These are phyloP conservation scores for Cairina moschata DNA, from an alignment of 2,113 vertebrate species.

Conservation along the genomic window DNA sequence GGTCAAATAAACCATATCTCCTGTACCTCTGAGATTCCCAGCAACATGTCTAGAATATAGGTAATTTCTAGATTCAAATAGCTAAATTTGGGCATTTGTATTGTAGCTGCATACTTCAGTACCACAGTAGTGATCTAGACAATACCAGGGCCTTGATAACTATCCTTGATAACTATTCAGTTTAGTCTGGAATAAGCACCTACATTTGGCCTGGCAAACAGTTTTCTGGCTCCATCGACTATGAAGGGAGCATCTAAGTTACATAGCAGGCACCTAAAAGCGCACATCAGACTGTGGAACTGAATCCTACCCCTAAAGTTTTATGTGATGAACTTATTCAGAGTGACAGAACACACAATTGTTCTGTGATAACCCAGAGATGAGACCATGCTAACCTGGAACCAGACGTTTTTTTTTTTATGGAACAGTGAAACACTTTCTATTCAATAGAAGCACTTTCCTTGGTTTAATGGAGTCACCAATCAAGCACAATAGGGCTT, in stretches of 20 bases:
- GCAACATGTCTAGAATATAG: not conserved
- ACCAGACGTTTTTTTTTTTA: not conserved
- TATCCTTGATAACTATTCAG: not conserved
- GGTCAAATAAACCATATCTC: not conserved
- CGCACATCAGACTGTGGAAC: not conserved
- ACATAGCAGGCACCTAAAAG: not conserved
- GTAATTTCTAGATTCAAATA: not conserved
- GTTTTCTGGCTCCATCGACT: not conserved
- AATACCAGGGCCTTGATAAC: not conserved
- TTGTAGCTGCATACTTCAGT: not conserved
- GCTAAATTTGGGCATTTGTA: not conserved
- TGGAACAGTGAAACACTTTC: not conserved
- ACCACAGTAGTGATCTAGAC: not conserved
- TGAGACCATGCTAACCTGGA: rapidly evolving
- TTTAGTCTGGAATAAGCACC: not conserved
- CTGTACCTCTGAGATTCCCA: not conserved
- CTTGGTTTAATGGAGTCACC: not conserved
- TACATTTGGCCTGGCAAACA: not conserved
- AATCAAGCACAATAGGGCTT: not conserved
- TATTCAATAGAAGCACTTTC: not conserved
- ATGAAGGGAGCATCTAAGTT: not conserved
- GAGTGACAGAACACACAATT: not conserved
- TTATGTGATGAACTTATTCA: not conserved
- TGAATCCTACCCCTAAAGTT: not conserved
- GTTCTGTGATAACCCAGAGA: not conserved